These are phyloP conservation scores for Cryptoprocta ferox DNA, from an alignment of 2,797 vertebrate species.

Conservation along the genomic window DNA sequence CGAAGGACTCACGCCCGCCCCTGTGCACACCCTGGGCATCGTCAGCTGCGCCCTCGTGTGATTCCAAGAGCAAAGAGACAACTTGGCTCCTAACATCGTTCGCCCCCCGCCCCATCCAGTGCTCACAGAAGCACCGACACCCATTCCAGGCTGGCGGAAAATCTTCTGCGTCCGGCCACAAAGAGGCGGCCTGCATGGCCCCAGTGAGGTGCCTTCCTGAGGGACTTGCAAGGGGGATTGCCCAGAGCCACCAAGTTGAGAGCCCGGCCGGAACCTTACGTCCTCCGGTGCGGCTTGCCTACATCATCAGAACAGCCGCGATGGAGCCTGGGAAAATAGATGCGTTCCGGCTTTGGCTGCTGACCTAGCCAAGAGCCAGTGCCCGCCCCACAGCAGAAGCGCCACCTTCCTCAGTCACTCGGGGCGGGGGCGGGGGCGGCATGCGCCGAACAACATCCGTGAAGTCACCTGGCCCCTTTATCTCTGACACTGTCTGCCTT, in stretches of 20 bases:
- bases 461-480: neutral
- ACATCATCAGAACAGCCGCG: rapidly evolving
- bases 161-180: neutral
- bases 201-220: neutral
- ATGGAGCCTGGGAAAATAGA: neutral
- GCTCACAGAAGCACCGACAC: neutral
- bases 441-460: neutral
- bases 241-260: neutral
- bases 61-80: neutral
- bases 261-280: neutral
- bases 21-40: neutral
- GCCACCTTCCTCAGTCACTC: neutral
- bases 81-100: neutral
- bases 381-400: rapidly evolving
- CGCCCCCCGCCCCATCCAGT: neutral
- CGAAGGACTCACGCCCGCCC: rapidly evolving
- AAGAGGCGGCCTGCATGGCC: neutral
- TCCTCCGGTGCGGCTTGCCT: neutral
- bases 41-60: rapidly evolving
- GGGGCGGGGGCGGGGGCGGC: rapidly evolving
- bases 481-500: neutral
- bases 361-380: too few relatives aligned
- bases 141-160: neutral
- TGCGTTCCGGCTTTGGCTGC: neutral
- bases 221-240: neutral